phyloP scores from a whole-genome alignment of 2,888 invertebrate genomes.

The Agrochola lychnidis region DNA sequence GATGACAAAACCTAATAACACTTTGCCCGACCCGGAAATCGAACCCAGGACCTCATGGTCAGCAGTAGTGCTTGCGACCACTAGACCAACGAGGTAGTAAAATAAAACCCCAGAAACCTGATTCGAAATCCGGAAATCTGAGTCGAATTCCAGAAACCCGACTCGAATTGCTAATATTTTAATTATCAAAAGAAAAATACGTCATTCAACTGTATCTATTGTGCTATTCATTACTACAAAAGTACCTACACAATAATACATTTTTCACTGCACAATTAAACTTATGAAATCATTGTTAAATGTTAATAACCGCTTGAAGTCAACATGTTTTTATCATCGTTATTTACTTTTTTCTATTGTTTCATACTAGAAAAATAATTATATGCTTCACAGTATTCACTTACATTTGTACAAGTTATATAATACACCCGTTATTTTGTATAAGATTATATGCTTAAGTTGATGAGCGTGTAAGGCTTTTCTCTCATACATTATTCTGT shows the following conservation, averaged over 20 bases:
- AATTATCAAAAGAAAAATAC: conserved; percentile 5
- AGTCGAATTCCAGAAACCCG: background rate
- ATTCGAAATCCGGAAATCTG: no score
- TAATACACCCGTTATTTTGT: background rate
- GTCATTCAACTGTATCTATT: background rate
- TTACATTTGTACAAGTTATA: background rate
- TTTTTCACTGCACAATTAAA: conserved; percentile 8
- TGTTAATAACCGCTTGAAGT: conserved; percentile 12
- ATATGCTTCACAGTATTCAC: background rate
- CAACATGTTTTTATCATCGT: conserved; percentile 18
- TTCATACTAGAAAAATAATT: background rate
- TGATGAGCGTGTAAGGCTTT: background rate
- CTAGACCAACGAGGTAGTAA: no score
- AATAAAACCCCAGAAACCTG: background rate
- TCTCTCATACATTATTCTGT: background rate
- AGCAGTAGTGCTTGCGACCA: no score
- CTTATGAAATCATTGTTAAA: conserved; percentile 24
- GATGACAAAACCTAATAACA: no score
- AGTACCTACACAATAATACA: conserved; percentile 1
- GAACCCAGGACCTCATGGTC: no score
- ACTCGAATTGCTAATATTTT: background rate
- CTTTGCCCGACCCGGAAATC: no score
- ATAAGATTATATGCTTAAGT: background rate
- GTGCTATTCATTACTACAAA: conserved; percentile 14
- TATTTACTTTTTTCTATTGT: background rate